These are phyloP conservation scores for Clistopyga incitator DNA, from an alignment of 2,888 invertebrate species.

Conservation along the genomic window DNA sequence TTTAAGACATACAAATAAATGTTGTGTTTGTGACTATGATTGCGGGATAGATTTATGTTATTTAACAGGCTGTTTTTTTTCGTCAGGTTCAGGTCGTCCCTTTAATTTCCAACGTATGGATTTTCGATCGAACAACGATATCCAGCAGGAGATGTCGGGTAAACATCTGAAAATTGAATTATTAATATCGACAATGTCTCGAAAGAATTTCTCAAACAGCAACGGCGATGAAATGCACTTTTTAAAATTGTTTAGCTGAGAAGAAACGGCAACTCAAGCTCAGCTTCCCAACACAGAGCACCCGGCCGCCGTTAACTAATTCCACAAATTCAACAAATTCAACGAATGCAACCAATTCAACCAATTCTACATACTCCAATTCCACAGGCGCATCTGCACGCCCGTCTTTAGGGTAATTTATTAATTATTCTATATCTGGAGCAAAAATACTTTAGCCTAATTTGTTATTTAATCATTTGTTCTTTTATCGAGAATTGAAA, in stretches of 20 bases:
- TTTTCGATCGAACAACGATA: constrained; percentile 81
- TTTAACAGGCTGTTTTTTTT: constrained; percentile 12
- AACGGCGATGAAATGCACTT: neutral
- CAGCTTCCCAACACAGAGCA: constrained; percentile 84
- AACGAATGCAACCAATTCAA: constrained; percentile 81
- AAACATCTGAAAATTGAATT: constrained; percentile 34
- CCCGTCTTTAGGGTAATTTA: constrained; percentile 76
- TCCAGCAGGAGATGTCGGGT: constrained; percentile 83
- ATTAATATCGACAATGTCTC: neutral
- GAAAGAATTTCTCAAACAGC: too few relatives aligned
- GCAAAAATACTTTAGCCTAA: neutral
- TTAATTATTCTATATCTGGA: neutral
- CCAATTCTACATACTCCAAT: constrained; percentile 83
- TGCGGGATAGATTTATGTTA: too few relatives aligned
- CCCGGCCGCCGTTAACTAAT: constrained; percentile 84
- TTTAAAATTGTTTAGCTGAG: constrained; percentile 83
- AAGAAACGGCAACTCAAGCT: constrained; percentile 87
- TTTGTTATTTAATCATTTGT: neutral
- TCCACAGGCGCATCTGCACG: constrained; percentile 77
- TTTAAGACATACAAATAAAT: too few relatives aligned
- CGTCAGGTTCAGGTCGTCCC: constrained; percentile 78
- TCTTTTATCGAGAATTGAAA: neutral
- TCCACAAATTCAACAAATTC: constrained; percentile 79
- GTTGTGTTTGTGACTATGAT: too few relatives aligned
- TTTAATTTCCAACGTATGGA: constrained; percentile 82